Percentiles rank a stretch among this genome's conserved stretches.
These are phyloP conservation scores for Tarsius wallacei DNA, from an alignment of 2,797 vertebrate genomes.

Conservation along the genomic window DNA sequence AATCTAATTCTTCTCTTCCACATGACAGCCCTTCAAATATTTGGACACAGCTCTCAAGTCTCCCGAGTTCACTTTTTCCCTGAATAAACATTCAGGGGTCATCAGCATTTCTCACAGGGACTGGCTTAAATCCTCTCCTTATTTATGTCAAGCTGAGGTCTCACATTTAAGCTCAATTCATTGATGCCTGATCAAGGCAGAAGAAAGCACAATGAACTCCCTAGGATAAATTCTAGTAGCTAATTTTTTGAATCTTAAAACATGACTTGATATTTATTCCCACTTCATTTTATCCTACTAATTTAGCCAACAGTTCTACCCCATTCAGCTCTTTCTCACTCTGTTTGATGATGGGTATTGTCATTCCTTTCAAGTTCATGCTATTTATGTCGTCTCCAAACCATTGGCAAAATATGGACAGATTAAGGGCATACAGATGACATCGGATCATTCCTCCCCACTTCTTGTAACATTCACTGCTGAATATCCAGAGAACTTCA, in stretches of 20 bases:
- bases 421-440: background rate
- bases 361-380: background rate
- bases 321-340: fast-evolving
- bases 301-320: background rate
- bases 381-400: background rate
- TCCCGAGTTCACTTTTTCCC: background rate
- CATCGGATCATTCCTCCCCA: background rate
- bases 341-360: background rate
- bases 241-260: background rate
- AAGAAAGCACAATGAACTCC: background rate
- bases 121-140: background rate
- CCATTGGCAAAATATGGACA: background rate
- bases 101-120: background rate
- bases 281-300: background rate
- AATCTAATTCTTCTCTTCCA: background rate
- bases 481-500: background rate
- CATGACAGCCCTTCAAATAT: slow-evolving; percentile 43
- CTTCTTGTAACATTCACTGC: background rate
- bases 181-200: background rate
- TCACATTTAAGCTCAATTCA: background rate
- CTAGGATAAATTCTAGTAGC: background rate
- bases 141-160: background rate
- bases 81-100: background rate
- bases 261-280: background rate
- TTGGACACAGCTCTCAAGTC: background rate